Percentiles rank a stretch among this genome's conserved stretches.
phyloP scores from a whole-genome alignment of 2,113 vertebrate species.

The Lynx canadensis region DNA sequence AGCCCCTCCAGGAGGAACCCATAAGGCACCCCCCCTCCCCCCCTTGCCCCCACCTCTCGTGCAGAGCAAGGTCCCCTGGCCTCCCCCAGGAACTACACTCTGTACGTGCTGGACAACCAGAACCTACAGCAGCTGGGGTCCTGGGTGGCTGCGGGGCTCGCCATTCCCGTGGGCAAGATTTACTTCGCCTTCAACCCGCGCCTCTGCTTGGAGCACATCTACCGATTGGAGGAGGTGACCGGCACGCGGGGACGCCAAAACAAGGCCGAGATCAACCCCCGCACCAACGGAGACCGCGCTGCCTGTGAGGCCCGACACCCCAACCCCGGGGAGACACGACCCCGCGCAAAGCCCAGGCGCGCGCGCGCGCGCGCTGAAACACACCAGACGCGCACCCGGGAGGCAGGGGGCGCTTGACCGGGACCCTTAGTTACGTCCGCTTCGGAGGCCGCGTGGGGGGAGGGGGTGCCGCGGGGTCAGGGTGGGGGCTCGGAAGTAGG shows the following conservation, averaged over 20 bases:
- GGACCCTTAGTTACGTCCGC: neutral
- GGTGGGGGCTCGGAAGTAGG: neutral
- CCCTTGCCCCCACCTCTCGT: neutral
- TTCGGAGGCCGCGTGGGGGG: neutral
- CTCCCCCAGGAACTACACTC: constrained; percentile 87
- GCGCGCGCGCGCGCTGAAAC: neutral
- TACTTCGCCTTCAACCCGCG: constrained; percentile 91
- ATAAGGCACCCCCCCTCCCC: neutral
- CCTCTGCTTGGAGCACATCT: constrained; percentile 89
- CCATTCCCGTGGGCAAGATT: constrained; percentile 87
- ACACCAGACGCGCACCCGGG: neutral
- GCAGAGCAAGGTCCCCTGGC: neutral
- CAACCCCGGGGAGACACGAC: neutral
- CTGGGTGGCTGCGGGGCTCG: constrained; percentile 83
- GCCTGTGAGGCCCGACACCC: constrained; percentile 85
- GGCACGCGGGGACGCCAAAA: constrained; percentile 89
- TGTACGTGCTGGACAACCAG: constrained; percentile 90
- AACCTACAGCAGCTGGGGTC: constrained; percentile 89
- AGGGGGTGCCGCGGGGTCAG: fast-evolving
- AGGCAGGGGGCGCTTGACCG: neutral
- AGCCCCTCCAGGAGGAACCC: neutral
- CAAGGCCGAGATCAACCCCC: constrained; percentile 90
- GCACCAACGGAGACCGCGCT: constrained; percentile 88
- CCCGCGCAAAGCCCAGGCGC: neutral
- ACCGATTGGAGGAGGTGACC: constrained; percentile 85